Percentiles rank a stretch among this genome's conserved stretches.
phyloP scores from a whole-genome alignment of 2,888 invertebrate genomes.

The Miltochrista miniata region DNA sequence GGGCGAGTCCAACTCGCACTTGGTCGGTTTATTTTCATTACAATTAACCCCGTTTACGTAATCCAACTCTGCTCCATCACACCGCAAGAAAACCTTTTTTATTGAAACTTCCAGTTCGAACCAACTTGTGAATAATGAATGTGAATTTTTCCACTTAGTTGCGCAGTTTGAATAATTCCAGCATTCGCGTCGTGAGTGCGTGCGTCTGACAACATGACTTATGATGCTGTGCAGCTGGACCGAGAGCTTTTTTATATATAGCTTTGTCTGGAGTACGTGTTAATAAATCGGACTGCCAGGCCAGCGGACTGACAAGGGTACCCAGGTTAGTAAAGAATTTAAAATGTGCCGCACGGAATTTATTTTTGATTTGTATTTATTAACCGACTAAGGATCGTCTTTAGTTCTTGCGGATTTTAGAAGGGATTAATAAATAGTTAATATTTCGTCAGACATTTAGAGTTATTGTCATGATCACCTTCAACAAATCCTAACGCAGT shows the following conservation, averaged over 20 bases:
- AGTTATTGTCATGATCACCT: too few species aligned
- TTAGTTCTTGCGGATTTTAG: neutral
- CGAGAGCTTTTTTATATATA: neutral
- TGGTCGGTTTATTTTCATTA: too few species aligned
- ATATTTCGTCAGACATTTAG: too few species aligned
- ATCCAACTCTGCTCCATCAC: neutral
- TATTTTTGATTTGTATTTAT: neutral
- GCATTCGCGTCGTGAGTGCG: neutral
- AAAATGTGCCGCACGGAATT: neutral
- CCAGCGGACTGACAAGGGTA: neutral
- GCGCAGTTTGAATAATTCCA: constrained; percentile 1
- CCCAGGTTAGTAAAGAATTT: neutral
- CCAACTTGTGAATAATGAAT: constrained; percentile 10
- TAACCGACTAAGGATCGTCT: neutral
- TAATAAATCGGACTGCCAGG: neutral
- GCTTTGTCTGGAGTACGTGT: neutral
- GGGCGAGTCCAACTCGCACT: too few species aligned
- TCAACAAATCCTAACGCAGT: too few species aligned
- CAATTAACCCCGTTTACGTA: neutral
- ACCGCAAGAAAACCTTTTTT: neutral
- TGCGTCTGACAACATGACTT: constrained; percentile 16
- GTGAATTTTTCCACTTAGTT: constrained; percentile 6
- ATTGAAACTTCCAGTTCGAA: constrained; percentile 3
- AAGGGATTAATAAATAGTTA: too few species aligned
- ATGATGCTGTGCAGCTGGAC: constrained; percentile 9